A percentile compares a stretch with the other conserved stretches of the same genome.
These are phyloP conservation scores for Drosophila mimica DNA, from an alignment of 2,888 invertebrate genomes.

Conservation along the genomic window DNA sequence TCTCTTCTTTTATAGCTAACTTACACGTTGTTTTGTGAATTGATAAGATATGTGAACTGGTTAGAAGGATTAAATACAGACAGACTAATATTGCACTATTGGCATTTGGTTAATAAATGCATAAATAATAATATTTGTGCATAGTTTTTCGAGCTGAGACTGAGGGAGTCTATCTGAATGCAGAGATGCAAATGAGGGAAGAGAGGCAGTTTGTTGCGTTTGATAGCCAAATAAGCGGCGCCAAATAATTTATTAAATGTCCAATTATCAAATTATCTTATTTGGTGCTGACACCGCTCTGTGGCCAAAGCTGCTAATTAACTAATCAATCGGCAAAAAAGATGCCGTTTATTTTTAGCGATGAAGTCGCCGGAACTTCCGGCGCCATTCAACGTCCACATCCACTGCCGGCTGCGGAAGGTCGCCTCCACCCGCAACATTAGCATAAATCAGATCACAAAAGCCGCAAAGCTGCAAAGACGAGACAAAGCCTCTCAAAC, in stretches of 20 bases:
- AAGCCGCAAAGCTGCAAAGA: slow-evolving; percentile 43
- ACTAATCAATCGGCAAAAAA: slow-evolving; percentile 42
- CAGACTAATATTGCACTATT: slow-evolving; percentile 23
- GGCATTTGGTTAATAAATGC: slow-evolving; percentile 49
- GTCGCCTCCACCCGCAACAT: slow-evolving; percentile 79
- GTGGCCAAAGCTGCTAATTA: slow-evolving; percentile 65
- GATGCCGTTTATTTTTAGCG: slow-evolving; percentile 72
- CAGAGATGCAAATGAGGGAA: slow-evolving; percentile 56
- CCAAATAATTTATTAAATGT: slow-evolving; percentile 79
- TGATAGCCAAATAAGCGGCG: slow-evolving; percentile 68
- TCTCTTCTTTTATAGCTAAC: slow-evolving; percentile 57
- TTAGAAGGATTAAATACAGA: slow-evolving; percentile 25
- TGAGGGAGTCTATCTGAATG: slow-evolving; percentile 17
- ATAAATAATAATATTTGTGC: slow-evolving; percentile 66
- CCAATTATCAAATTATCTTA: slow-evolving; percentile 76
- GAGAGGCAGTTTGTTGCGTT: slow-evolving; percentile 26
- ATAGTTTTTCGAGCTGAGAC: slow-evolving; percentile 18
- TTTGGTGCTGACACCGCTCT: slow-evolving; percentile 67
- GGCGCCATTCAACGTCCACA: slow-evolving; percentile 57
- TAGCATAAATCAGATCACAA: slow-evolving; percentile 68
- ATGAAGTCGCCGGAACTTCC: slow-evolving; percentile 71
- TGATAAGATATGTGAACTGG: slow-evolving; percentile 18
- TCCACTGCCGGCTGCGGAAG: slow-evolving; percentile 55
- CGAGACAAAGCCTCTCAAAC: slow-evolving; percentile 58
- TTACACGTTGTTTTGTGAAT: slow-evolving; percentile 29